Conservation (phyloP, 2,797 vertebrate genomes). For the Podarcis lilfordi region DNA sequence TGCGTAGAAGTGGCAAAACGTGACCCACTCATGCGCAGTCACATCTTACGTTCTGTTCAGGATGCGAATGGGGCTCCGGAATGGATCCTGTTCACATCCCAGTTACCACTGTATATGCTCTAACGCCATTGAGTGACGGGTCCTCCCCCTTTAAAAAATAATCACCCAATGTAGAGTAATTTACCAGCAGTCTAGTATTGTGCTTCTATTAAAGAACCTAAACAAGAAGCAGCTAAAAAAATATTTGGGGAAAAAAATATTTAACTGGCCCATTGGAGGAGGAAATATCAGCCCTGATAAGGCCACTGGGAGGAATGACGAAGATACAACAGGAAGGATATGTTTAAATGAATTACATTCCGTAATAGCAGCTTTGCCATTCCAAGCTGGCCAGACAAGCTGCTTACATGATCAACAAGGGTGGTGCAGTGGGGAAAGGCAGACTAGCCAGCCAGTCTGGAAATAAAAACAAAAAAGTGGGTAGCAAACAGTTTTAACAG, state of each 20-base stretch:
- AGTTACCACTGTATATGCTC: too few relatives aligned
- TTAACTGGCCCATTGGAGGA: conserved; percentile 1
- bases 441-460: conserved; percentile 18
- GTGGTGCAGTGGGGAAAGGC: conserved; percentile 5
- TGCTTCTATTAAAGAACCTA: conserved; percentile 21
- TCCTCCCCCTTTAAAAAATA: too few relatives aligned
- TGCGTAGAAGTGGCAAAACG: too few relatives aligned
- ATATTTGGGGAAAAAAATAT: conserved; percentile 34
- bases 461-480: conserved; percentile 7
- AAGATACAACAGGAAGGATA: conserved; percentile 34
- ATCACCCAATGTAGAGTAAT: too few relatives aligned
- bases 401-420: conserved; percentile 24
- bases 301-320: conserved; percentile 21
- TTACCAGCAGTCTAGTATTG: not conserved
- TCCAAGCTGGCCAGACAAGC: not conserved
- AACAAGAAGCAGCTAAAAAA: conserved; percentile 41
- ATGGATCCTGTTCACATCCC: too few relatives aligned
- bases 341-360: not conserved
- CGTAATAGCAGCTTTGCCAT: not conserved
- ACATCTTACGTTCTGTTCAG: too few relatives aligned
- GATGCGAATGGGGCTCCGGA: too few relatives aligned
- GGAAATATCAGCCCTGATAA: conserved; percentile 41
- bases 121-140: too few relatives aligned
- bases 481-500: not conserved
- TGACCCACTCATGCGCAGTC: too few relatives aligned